Conservation (phyloP, 1,140 invertebrate species). For the Nomia melanderi region DNA sequence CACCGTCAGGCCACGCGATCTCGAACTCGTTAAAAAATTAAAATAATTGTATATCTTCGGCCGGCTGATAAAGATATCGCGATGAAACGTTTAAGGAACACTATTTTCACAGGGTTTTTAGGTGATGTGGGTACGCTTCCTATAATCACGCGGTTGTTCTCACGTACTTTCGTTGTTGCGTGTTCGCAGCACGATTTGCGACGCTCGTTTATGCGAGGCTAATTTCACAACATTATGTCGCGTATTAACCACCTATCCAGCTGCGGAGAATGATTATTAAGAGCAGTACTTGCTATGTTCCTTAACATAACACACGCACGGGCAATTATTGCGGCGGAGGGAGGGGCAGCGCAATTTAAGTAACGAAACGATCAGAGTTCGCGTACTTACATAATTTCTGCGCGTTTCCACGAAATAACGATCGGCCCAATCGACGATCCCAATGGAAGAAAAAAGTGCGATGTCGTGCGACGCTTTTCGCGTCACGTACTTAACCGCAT, state of each 20-base stretch:
- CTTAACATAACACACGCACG: constrained; percentile 39
- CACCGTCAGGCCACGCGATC: too few relatives aligned
- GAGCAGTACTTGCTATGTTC: background rate
- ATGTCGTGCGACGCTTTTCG: background rate
- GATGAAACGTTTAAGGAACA: too few relatives aligned
- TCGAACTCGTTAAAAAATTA: too few relatives aligned
- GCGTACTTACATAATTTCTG: constrained; percentile 42
- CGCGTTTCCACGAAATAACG: constrained; percentile 29
- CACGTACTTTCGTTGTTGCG: background rate
- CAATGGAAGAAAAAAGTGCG: background rate
- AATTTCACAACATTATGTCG: constrained; percentile 57
- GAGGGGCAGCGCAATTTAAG: constrained; percentile 47
- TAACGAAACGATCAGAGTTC: constrained; percentile 46
- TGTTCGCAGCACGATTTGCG: constrained; percentile 34
- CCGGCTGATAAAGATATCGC: too few relatives aligned
- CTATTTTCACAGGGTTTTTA: too few relatives aligned
- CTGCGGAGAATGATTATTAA: constrained; percentile 42
- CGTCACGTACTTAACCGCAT: constrained; percentile 5
- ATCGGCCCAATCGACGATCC: constrained; percentile 13
- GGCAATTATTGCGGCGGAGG: constrained; percentile 19
- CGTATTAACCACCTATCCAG: constrained; percentile 46
- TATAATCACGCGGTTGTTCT: background rate
- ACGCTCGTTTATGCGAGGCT: constrained; percentile 46
- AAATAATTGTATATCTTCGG: too few relatives aligned
- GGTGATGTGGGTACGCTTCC: background rate